Base-by-base conservation (phyloP, 2,113 vertebrate species). In the Podarcis cretensis region DNA sequence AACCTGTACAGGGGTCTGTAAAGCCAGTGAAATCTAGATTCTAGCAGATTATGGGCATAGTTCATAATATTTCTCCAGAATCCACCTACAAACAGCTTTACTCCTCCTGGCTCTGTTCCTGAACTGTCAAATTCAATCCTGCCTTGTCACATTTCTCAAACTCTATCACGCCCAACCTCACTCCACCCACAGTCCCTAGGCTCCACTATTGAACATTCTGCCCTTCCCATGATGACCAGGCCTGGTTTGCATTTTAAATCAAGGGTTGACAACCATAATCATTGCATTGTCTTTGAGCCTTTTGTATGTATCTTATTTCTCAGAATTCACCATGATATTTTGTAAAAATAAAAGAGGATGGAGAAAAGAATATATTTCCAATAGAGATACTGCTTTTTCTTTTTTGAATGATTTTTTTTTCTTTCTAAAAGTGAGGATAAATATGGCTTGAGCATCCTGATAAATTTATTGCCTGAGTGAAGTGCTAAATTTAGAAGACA, bases 341-440 rank as follows among this genome's bases (percentile, higher is more conserved):
- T 63, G 1, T 63, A 1, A 20, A 63, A 63, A 20, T 92, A 57
- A 85, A 87, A 89, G 10, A 21, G 23, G 18, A 32, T 4, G 20
- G 23, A 18, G 80, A 73, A 79, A 69, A 30, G 82, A 87, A 37
- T 91, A 35, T 48, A 83, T 10, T 68, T 83, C 40, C 69, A 30
- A 43, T 27, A 85, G 40, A 90, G 68, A 10, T 87, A 90, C 87
- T 90, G 63, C 35, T 71, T 92, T 89, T 91, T 57, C 32, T 6
- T 73, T 48, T 48, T 69, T 10, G 57, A 43, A 16, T 69, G 43
- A 25, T 9, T 32, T 18, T 8, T 1, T 37, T 5, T 66, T 35
- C 35, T 82, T 25, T 86, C 32, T 35, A 74, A 68, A 59, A 40
- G 32, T 37, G 48, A 78, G 25, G 63, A 78, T 69, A 78, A 89